Evolutionary conservation across 2,797 vertebrate genomes (phyloP), one percentile per base, ranked within the genome.

Genomic region (Rhodeus uyekii): DNA sequence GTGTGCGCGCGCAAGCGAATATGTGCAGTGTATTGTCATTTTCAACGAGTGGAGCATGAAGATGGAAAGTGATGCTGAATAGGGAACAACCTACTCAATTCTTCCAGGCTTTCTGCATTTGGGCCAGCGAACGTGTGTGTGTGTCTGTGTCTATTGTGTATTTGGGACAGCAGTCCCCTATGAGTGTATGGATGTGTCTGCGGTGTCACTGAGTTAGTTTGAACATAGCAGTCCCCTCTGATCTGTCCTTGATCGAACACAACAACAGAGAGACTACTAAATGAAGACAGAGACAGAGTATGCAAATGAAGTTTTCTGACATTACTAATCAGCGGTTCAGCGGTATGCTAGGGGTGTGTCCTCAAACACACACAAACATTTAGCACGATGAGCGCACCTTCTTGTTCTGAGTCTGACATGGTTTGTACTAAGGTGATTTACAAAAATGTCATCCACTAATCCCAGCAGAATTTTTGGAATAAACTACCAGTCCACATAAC

Each of bases 201-300:
- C 58, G 27, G 50, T 68, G 81, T n/a, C 24, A n/a, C 19, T 39
- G 24, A 32, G 58, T 55, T 36, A 53, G 32, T 74, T 24, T 46
- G 67, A 60, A 16, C 29, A 58, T 42, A 68, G 36, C 29, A 27
- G 76, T 83, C 36, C 16, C 44, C 34, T 83, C 67, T 81, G 58
- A 72, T 55, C 65, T 58, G 42, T 5, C 44, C 55, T 72, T 46
- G 53, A 72, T 48, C 67, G 34, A 34, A 78, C 72, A 48, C 32
- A 42, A 76, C 78, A 53, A 72, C 78, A 71, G 53, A 55, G 16
- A 79, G 29, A 76, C 68, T 67, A 39, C 8, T 67, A 29, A 74
- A 63, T 79, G 22, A 29, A 46, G 39, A 27, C n/a, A 24, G 39
- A 34, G 3, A 29, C 9, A 38, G 10, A 80, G 16, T 50, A 44